Base-by-base conservation (phyloP, 2,888 invertebrate species). In the Lasioglossum calceatum region DNA sequence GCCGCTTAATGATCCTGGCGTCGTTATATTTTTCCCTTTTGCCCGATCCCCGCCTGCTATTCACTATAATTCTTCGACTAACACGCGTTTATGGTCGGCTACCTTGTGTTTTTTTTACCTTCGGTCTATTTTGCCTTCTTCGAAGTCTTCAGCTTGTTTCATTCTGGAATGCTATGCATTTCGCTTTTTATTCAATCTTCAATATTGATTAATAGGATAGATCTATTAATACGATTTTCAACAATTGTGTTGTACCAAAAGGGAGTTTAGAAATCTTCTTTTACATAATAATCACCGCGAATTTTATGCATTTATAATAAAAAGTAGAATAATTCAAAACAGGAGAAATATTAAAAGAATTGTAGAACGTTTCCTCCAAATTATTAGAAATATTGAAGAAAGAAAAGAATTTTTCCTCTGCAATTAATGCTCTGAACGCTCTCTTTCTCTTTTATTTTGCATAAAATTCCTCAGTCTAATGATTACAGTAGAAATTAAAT, bases 1-100 rank as follows among this genome's bases (percentile, higher is more conserved):
- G 81, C 72, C 76, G 79, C 74, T 81, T 82, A 84, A 86, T 61
- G 82, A 82, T 80, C 74, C 77, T 50, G 14, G 44, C 12, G 10
- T 44, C 23, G 39, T 39, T 77, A 19, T 50, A 39, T 54, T 71
- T 64, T 44, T 76, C 4, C 19, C 58, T 44, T 8, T 42, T 12
- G 23, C 47, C 19, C 19, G 27, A 39, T 42, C 39, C 27, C 23
- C 47, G 47, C 42, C 23, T 42, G 71, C 39, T 71, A 42, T 71
- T 71, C 71, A 42, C 71, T 71, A 71, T 39, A 71, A 71, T 71
- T 39, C 71, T 42, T 42, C 42, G n/a, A n/a, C 42, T 71, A 71
- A 71, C n/a, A n/a, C 42, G 19, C 39, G 12, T 42, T 71, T 71
- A 71, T n/a, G 42, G n/a, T 1, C 71, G n/a, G n/a, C n/a, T n/a